Evolutionary conservation across 2,797 vertebrate genomes (phyloP).

Genomic region (Halcyon chelicuti): DNA sequence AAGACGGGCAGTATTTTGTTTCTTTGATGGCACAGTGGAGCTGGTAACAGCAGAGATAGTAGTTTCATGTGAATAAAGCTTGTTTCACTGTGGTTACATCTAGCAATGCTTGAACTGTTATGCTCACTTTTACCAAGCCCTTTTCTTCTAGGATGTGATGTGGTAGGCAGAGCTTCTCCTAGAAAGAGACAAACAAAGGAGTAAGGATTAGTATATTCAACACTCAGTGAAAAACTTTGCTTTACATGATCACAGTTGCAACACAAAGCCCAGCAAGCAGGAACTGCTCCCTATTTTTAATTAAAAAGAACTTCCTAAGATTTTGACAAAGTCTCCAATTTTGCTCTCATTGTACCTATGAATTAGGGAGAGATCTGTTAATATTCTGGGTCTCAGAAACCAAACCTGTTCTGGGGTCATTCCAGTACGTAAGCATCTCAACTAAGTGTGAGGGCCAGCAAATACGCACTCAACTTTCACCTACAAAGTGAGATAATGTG

Average conservation of each 20-base stretch:
- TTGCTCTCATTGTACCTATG: not conserved
- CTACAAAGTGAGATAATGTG: fast-evolving
- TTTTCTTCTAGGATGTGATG: conserved; percentile 98
- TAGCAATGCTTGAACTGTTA: conserved; percentile 90
- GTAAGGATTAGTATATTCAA: not conserved
- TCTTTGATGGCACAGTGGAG: conserved; percentile 58
- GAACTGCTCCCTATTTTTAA: not conserved
- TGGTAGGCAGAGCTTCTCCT: conserved; percentile 96
- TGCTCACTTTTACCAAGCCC: conserved; percentile 90
- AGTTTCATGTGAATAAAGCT: conserved; percentile 83
- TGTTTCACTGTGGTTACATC: conserved; percentile 82
- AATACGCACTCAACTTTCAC: not conserved
- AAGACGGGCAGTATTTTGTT: conserved; percentile 36
- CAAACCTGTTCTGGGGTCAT: not conserved
- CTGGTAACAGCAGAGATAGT: conserved; percentile 10
- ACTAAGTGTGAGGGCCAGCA: not conserved
- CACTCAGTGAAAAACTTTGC: not conserved
- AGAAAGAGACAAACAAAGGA: conserved; percentile 67
- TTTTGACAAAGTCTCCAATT: not conserved
- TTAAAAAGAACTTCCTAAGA: not conserved
- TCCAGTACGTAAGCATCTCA: not conserved
- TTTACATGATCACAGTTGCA: not conserved
- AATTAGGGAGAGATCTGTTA: not conserved
- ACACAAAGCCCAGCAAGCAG: not conserved
- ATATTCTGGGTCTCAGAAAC: not conserved